Evolutionary conservation across 2,113 vertebrate genomes (phyloP).

Genomic region (Ictidomys tridecemlineatus): DNA sequence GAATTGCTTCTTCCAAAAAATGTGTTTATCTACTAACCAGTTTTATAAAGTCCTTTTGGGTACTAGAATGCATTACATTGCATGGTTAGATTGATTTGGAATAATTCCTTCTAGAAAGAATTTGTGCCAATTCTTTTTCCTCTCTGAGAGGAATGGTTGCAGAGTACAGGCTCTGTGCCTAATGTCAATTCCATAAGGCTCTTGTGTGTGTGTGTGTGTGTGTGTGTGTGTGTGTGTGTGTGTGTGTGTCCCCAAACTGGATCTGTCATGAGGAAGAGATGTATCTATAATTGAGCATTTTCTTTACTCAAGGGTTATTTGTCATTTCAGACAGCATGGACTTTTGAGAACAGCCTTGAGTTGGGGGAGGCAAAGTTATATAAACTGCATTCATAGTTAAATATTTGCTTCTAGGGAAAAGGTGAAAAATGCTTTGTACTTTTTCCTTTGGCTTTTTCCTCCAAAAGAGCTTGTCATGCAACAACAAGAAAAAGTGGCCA

Average conservation of each 20-base stretch:
- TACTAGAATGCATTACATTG: constrained; percentile 3
- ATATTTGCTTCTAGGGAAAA: constrained; percentile 87
- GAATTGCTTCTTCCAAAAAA: constrained; percentile 74
- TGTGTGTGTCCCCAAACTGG: neutral
- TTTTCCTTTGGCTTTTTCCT: constrained; percentile 83
- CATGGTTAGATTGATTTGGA: constrained; percentile 75
- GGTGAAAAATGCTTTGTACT: constrained; percentile 87
- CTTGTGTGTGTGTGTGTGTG: neutral
- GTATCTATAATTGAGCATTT: constrained; percentile 28
- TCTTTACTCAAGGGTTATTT: constrained; percentile 64
- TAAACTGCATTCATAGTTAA: constrained; percentile 87
- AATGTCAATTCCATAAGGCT: constrained; percentile 75
- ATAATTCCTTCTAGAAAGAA: constrained; percentile 80
- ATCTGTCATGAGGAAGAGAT: constrained; percentile 54
- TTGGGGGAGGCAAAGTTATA: constrained; percentile 63
- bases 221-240: neutral
- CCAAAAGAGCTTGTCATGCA: constrained; percentile 81
- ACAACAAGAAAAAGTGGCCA: constrained; percentile 81
- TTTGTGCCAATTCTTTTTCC: constrained; percentile 77
- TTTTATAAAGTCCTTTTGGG: constrained; percentile 81
- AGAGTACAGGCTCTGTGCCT: constrained; percentile 74
- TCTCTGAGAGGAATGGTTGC: constrained; percentile 53
- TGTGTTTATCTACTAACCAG: constrained; percentile 66
- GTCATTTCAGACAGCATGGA: constrained; percentile 69
- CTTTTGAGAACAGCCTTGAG: constrained; percentile 54